phyloP scores from a whole-genome alignment of 2,888 invertebrate species.

The Euzophera pinguis region DNA sequence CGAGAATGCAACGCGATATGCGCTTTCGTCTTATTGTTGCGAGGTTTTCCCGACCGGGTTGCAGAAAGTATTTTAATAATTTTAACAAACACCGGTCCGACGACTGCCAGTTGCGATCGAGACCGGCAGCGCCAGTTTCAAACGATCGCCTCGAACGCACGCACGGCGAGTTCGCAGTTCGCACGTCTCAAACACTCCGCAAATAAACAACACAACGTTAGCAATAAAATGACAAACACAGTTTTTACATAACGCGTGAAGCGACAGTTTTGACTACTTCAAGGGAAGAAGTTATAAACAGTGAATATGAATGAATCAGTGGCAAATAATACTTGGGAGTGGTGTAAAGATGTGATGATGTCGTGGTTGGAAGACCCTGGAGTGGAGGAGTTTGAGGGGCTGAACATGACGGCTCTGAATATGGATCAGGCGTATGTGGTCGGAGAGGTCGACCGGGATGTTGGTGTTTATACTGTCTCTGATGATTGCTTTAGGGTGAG shows the following conservation, averaged over 20 bases:
- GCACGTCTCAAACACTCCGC: slow-evolving; percentile 13
- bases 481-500: slow-evolving; percentile 86
- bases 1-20: slow-evolving; percentile 13
- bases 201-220: slow-evolving; percentile 19
- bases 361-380: slow-evolving; percentile 81
- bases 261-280: slow-evolving; percentile 33
- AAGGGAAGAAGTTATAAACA: slow-evolving; percentile 32
- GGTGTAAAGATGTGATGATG: slow-evolving; percentile 63
- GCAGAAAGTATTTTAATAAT: slow-evolving; percentile 52
- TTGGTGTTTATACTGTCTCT: slow-evolving; percentile 83
- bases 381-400: slow-evolving; percentile 65
- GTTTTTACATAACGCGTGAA: slow-evolving; percentile 9
- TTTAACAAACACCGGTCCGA: slow-evolving; percentile 36
- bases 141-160: slow-evolving; percentile 21
- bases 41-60: slow-evolving; percentile 42
- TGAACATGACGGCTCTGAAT: slow-evolving; percentile 78
- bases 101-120: slow-evolving; percentile 18
- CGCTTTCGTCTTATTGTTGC: slow-evolving; percentile 51
- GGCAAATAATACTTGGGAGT: slow-evolving; percentile 60
- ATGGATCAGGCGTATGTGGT: slow-evolving; percentile 84
- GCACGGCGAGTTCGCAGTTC: slow-evolving; percentile 24
- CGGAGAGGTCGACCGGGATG: slow-evolving; percentile 50
- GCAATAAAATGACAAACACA: slow-evolving; percentile 26
- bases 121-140: slow-evolving; percentile 27
- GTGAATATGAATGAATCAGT: slow-evolving; percentile 57